Evolutionary conservation across 2,888 invertebrate genomes (phyloP), one percentile per base, ranked within the genome.

Genomic region (Trisateles emortualis): DNA sequence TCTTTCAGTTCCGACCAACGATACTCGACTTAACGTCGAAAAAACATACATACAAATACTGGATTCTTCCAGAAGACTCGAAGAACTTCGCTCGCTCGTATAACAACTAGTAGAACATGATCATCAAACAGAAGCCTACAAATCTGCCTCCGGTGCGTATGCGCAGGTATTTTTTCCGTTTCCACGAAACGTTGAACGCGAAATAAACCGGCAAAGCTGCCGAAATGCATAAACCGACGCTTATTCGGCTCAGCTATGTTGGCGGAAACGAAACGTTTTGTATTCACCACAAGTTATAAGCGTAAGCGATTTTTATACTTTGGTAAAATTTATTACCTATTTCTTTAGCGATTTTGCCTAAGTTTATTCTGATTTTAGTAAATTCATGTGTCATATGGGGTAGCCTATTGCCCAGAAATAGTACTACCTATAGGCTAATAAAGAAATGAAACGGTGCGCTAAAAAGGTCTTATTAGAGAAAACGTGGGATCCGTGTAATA

Each of bases 201-300:
- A 81, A 83, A 84, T 82, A 83, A 84, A 84, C 79, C 77, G 76
- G 79, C 78, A 81, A 79, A 78, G 85, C 86, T 86, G 88, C 87
- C 90, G 90, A 90, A 90, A 89, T 86, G 78, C 90, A 89, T 89
- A 89, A 91, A 89, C 76, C 71, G 59, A 64, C 68, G 73, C 73
- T 78, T 83, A 86, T 88, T 84, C 81, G 79, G 78, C 58, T 71
- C 60, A 68, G 74, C 65, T 72, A 63, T 70, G 80, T 81, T 81
- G 83, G 81, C 83, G 86, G 87, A 86, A 86, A 87, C 83, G 79
- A 80, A 82, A 72, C 47, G n/a, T 39, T 38, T 73, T 63, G 46
- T 39, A 56, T 55, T 42, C 62, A 71, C 77, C 45, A n/a, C 44
- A 62, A 72, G 58, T 11, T 19, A 52, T 0, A 33, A 48, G 67